A percentile compares a stretch with the other conserved stretches of the same genome.
phyloP scores from a whole-genome alignment of 2,888 invertebrate species.

The Drosophila kanekoi region DNA sequence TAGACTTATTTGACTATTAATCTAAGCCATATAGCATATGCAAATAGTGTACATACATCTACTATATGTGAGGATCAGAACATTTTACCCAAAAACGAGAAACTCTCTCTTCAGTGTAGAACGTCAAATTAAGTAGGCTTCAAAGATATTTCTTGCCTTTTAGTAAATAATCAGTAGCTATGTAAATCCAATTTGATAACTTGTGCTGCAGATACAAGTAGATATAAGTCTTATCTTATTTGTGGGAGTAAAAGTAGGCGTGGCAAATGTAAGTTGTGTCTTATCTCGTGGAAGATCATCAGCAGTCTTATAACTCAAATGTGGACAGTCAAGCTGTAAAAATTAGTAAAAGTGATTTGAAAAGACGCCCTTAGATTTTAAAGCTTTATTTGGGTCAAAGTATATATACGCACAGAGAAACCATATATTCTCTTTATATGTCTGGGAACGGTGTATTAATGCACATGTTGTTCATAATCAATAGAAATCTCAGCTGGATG shows the following conservation, averaged over 20 bases:
- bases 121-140: too few relatives aligned
- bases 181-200: not conserved
- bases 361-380: not conserved
- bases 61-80: too few relatives aligned
- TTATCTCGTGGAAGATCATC: not conserved
- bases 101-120: too few relatives aligned
- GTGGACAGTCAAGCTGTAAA: not conserved
- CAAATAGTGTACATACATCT: not conserved
- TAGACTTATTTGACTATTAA: constrained; percentile 1
- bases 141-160: not conserved
- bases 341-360: not conserved
- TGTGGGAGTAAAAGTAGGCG: too few relatives aligned
- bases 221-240: too few relatives aligned
- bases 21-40: not conserved
- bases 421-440: not conserved
- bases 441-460: not conserved
- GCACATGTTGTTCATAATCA: constrained; percentile 17
- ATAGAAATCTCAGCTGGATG: constrained; percentile 52
- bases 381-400: not conserved
- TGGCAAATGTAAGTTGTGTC: not conserved
- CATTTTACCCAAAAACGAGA: too few relatives aligned
- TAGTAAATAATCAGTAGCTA: not conserved
- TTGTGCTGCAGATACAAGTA: not conserved
- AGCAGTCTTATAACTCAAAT: not conserved
- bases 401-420: not conserved